Conservation (phyloP, 2,797 vertebrate genomes). For the Hipposideros larvatus region DNA sequence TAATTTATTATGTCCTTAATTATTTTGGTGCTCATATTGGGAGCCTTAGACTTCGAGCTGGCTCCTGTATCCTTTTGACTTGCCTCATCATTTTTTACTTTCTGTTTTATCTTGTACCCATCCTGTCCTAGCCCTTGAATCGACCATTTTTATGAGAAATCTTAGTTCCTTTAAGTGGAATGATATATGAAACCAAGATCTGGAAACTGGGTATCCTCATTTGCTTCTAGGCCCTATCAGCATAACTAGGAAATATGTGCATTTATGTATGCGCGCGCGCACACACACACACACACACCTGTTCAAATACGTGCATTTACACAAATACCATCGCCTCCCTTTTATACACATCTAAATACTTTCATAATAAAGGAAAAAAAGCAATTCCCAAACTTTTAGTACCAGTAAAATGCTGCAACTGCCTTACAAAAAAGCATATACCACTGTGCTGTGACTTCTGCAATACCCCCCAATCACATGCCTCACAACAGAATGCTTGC, state of each 20-base stretch:
- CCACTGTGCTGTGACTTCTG: neutral
- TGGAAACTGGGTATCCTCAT: neutral
- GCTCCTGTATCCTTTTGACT: neutral
- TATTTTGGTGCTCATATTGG: slow-evolving; percentile 12
- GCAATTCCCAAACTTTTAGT: neutral
- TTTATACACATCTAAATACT: neutral
- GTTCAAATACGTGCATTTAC: neutral
- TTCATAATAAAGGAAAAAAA: slow-evolving; percentile 40
- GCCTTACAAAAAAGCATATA: neutral
- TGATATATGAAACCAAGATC: neutral
- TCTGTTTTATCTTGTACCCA: slow-evolving; percentile 14
- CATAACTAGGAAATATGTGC: neutral
- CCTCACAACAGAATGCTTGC: neutral
- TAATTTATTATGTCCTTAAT: slow-evolving; percentile 25
- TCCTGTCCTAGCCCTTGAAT: neutral
- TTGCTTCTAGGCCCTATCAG: slow-evolving; percentile 4
- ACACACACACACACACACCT: neutral
- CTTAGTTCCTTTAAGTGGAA: neutral
- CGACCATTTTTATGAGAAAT: neutral
- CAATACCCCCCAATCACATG: neutral
- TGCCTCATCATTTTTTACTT: neutral
- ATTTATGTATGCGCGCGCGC: no score
- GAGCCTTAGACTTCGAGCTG: neutral
- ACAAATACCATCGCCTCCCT: neutral
- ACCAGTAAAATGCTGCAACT: slow-evolving; percentile 26